A percentile compares a stretch with the other conserved stretches of the same genome.
Evolutionary conservation across 2,888 invertebrate species (phyloP).

Genomic region (Tinea pellionella): DNA sequence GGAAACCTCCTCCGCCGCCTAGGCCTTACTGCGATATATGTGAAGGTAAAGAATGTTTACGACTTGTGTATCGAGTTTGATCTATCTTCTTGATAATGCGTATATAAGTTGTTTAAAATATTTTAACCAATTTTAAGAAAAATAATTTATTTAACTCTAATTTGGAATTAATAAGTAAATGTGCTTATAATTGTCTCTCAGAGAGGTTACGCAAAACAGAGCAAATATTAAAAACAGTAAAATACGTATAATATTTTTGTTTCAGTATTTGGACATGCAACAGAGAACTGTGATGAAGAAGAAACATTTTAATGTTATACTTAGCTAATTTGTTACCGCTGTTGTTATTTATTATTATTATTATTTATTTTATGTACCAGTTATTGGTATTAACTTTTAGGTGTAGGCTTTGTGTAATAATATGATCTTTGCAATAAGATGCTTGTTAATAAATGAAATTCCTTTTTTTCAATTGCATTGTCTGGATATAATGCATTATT

Average conservation of each 20-base stretch:
- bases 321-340: constrained; percentile 44
- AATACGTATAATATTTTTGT: constrained; percentile 25
- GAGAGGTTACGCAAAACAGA: no score
- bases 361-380: constrained; percentile 33
- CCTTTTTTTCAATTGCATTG: constrained; percentile 53
- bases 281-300: constrained; percentile 87
- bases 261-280: constrained; percentile 91
- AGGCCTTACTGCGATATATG: constrained; percentile 93
- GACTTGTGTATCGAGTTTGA: no score
- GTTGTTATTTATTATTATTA: constrained; percentile 52
- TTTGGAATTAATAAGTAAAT: no score
- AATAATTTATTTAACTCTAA: no score
- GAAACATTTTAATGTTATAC: constrained; percentile 76
- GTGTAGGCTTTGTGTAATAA: background rate
- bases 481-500: constrained; percentile 57
- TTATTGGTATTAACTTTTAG: constrained; percentile 50
- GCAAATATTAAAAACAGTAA: no score
- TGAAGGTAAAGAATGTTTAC: constrained; percentile 75
- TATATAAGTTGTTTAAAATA: no score
- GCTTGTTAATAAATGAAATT: constrained; percentile 19
- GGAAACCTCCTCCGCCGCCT: constrained; percentile 45
- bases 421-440: constrained; percentile 28
- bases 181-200: no score
- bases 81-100: no score
- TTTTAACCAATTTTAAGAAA: no score